Evolutionary conservation across 2,888 invertebrate genomes (phyloP), one percentile per base, ranked within the genome.

Genomic region (Blastobasis lacticolella): DNA sequence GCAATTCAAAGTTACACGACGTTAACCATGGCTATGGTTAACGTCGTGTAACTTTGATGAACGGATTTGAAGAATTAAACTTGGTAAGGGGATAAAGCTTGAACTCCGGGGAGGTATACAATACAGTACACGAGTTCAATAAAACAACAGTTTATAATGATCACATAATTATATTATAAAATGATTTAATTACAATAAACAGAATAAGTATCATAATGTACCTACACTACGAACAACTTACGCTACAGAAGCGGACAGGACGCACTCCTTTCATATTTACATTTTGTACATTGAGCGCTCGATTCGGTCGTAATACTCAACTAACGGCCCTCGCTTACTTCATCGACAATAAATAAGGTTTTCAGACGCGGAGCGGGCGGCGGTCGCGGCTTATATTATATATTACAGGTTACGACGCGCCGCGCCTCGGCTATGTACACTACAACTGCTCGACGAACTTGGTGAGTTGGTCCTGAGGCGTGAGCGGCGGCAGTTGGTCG

Each of bases 391-490:
- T 59, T 75, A 74, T 50, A 44, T 61, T 78, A 80, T 78, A 80
- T 81, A 63, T 63, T 78, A 83, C 81, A 81, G 59, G 69, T 23
- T 23, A 64, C 67, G 64, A 60, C 64, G 63, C 65, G 63, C 64
- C 69, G 69, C 71, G 72, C 63, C 62, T 55, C 53, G 58, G 67
- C 68, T 76, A 81, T 81, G 72, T 85, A 81, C 92, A 95, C 95
- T 95, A 96, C 92, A 96, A 95, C 89, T 95, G 94, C 90, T 97
- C 97, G 76, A 97, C 97, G 90, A 95, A 97, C 89, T 97, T 97
- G 70, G 95, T 94, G 76, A 98, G 92, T 89, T 97, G 96, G 91
- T 98, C 97, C 89, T 96, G 95, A 73, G 96, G 95, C 68, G 95
- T 95, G 91, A 96, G 91, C 56, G 93, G 92, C 64, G 92, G 92